Percentiles rank a stretch among this genome's conserved stretches.
Evolutionary conservation across 2,888 invertebrate species (phyloP).

Genomic region (Nemoura dubitans): DNA sequence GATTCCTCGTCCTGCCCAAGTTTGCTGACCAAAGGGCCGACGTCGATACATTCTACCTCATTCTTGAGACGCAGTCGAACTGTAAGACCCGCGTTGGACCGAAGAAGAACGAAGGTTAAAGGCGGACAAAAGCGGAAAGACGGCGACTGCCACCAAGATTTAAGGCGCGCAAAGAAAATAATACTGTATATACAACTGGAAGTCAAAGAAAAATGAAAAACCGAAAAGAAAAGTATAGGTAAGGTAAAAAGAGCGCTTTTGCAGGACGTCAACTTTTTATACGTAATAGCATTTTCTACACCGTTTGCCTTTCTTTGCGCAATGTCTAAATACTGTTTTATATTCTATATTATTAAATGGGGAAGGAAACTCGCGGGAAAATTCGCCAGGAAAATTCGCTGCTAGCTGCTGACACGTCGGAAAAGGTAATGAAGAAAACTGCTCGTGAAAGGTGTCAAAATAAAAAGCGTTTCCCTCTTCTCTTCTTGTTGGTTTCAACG

Average conservation of each 20-base stretch:
- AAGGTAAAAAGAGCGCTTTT: neutral
- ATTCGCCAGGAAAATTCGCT: neutral
- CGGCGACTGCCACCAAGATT: neutral
- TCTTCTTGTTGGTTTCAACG: neutral
- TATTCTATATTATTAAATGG: neutral
- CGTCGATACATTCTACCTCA: neutral
- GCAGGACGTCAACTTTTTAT: neutral
- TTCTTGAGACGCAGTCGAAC: neutral
- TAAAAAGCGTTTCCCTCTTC: neutral
- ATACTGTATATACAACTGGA: neutral
- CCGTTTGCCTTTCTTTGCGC: neutral
- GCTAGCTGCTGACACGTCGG: neutral
- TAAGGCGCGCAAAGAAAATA: neutral
- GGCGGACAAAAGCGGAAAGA: neutral
- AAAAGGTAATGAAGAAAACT: conserved; percentile 12
- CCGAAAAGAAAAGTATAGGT: neutral
- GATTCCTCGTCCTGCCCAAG: neutral
- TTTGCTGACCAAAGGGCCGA: neutral
- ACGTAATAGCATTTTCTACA: conserved; percentile 1
- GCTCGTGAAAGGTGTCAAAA: neutral
- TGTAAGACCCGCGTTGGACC: neutral
- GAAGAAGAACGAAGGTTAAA: neutral
- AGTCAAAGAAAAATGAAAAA: neutral
- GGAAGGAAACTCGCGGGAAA: neutral
- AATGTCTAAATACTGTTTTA: neutral